A percentile compares a stretch with the other conserved stretches of the same genome.
Evolutionary conservation across 2,797 vertebrate genomes (phyloP).

Genomic region (Simalia tracyae): DNA sequence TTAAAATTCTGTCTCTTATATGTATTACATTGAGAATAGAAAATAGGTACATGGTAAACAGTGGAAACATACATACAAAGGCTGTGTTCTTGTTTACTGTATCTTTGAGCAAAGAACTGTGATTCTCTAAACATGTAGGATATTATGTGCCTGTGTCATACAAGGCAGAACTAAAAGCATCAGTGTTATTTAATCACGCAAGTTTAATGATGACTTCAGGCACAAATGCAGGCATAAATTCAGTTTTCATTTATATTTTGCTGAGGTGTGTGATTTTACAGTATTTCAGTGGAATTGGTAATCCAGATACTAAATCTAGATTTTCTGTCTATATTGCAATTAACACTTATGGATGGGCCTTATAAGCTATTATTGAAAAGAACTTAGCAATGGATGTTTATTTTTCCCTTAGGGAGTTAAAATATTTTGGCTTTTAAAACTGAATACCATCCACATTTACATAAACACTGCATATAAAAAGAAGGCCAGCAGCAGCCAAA

Average conservation of each 20-base stretch:
- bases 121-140: not conserved
- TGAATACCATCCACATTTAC: too few relatives aligned
- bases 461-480: not conserved
- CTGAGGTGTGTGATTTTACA: not conserved
- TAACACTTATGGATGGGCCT: not conserved
- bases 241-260: not conserved
- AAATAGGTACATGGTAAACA: not conserved
- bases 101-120: not conserved
- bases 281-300: not conserved
- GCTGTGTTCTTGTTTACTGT: not conserved
- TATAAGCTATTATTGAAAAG: not conserved
- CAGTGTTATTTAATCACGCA: not conserved
- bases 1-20: not conserved
- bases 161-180: not conserved
- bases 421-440: not conserved
- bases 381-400: not conserved
- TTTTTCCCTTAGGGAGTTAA: constrained; percentile 28
- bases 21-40: not conserved
- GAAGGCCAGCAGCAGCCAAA: not conserved
- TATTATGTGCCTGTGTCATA: not conserved
- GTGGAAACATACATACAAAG: not conserved
- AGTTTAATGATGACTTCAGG: not conserved
- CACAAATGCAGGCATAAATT: not conserved
- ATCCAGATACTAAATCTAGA: constrained; percentile 13
- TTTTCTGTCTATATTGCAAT: not conserved